Conservation (phyloP, 2,113 vertebrate species). For the Heteronetta atricapilla region DNA sequence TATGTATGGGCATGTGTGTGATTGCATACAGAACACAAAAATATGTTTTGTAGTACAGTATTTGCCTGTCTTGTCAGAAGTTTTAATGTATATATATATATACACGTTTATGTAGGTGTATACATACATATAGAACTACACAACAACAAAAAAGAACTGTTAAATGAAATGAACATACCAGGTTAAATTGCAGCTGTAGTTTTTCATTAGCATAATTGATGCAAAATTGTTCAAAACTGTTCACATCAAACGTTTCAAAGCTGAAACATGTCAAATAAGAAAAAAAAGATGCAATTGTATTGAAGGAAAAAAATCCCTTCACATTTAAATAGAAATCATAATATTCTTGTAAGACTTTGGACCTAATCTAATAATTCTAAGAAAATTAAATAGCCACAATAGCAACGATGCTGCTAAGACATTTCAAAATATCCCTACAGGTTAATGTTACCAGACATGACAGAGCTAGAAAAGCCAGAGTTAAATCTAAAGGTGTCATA, state of each 20-base stretch:
- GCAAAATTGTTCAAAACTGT: slow-evolving; percentile 99
- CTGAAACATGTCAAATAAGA: slow-evolving; percentile 75
- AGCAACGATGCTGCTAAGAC: not conserved
- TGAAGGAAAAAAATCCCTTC: not conserved
- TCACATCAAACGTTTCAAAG: slow-evolving; percentile 97
- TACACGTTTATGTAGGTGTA: accelerated
- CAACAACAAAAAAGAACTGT: too few species aligned
- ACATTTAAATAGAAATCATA: not conserved
- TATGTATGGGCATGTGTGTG: not conserved
- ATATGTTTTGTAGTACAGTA: not conserved
- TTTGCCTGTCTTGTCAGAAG: not conserved
- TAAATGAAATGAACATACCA: slow-evolving; percentile 79
- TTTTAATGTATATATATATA: not conserved
- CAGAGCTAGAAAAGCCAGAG: not conserved
- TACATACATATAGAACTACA: too few species aligned
- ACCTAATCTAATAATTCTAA: not conserved
- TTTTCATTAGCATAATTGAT: slow-evolving; percentile 99
- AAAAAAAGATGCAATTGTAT: not conserved
- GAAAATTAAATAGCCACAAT: not conserved
- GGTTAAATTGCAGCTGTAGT: slow-evolving; percentile 96
- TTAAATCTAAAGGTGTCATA: not conserved
- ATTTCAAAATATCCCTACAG: not conserved
- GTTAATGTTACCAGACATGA: not conserved
- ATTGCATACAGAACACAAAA: not conserved
- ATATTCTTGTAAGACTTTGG: not conserved